Evolutionary conservation across 2,113 vertebrate species (phyloP).

Genomic region (Plecotus auritus): DNA sequence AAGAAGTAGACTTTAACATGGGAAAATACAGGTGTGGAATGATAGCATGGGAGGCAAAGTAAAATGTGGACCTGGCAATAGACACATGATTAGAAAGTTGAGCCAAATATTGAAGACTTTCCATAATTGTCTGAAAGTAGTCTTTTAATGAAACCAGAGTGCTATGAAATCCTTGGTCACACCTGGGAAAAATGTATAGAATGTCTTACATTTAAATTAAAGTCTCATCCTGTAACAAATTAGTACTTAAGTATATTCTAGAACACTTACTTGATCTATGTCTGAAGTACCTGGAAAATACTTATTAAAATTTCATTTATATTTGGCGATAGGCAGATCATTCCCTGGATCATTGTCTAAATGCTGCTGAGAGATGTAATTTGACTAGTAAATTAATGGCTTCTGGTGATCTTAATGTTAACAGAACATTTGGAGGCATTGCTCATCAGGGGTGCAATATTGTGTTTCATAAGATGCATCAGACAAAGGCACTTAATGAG

Average conservation of each 20-base stretch:
- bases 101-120: background rate
- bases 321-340: constrained; percentile 66
- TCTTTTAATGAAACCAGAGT: background rate
- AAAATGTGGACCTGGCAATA: background rate
- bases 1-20: too few species aligned
- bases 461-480: constrained; percentile 73
- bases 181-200: background rate
- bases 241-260: constrained; percentile 22
- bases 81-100: background rate
- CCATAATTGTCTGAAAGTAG: background rate
- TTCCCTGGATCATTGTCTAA: constrained; percentile 64
- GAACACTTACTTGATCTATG: constrained; percentile 52
- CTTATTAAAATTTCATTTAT: constrained; percentile 71
- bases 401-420: constrained; percentile 78
- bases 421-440: constrained; percentile 73
- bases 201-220: background rate
- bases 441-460: constrained; percentile 77
- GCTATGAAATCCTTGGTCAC: background rate
- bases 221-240: background rate
- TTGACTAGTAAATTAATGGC: constrained; percentile 79
- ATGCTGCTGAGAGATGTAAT: constrained; percentile 74
- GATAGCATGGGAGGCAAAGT: background rate
- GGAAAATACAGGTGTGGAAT: background rate
- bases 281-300: constrained; percentile 60
- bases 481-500: constrained; percentile 80